Conservation (phyloP, 1,140 invertebrate species). For the Sinella curviseta region DNA sequence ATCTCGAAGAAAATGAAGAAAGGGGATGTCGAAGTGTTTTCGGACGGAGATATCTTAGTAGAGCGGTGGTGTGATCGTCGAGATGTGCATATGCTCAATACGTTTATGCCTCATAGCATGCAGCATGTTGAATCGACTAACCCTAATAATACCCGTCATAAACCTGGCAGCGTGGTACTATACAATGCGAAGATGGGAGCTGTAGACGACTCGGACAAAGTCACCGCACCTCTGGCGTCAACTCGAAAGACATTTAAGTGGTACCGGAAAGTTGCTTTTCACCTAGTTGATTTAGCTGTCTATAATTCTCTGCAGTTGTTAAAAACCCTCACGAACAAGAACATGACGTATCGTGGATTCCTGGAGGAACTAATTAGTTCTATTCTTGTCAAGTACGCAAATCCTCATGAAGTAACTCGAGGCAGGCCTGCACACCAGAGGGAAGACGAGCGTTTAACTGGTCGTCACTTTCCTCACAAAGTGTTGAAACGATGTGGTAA, state of each 20-base stretch:
- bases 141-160: neutral
- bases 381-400: neutral
- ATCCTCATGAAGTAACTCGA: neutral
- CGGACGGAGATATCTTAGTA: neutral
- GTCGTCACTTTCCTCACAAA: neutral
- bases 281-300: neutral
- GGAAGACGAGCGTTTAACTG: neutral
- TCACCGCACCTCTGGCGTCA: too few species aligned
- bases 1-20: conserved; percentile 7
- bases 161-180: neutral
- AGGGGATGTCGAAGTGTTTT: conserved; percentile 2
- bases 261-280: neutral
- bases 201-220: neutral
- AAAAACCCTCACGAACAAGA: neutral
- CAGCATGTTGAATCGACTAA: neutral
- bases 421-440: neutral
- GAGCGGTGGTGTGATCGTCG: conserved; percentile 7
- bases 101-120: neutral
- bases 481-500: neutral
- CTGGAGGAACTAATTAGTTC: neutral
- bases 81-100: neutral
- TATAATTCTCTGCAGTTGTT: neutral
- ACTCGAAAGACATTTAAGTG: neutral
- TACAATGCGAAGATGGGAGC: conserved; percentile 8
- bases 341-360: neutral